Percentiles rank a stretch among this genome's conserved stretches.
These are phyloP conservation scores for Drosophila mimetica DNA, from an alignment of 2,888 invertebrate genomes.

Conservation along the genomic window DNA sequence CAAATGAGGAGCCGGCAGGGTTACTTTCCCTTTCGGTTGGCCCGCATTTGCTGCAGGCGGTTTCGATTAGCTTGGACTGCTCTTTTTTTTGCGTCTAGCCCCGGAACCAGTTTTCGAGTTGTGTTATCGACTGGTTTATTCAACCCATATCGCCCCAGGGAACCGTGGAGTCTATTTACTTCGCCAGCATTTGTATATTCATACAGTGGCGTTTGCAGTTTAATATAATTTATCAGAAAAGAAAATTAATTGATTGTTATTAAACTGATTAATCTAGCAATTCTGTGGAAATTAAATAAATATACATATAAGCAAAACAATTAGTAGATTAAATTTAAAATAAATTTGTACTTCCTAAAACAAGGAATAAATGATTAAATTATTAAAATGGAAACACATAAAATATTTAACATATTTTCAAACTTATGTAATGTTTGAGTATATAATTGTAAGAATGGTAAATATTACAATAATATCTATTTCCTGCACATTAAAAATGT, in stretches of 20 bases:
- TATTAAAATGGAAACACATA: too few relatives aligned
- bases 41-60: constrained; percentile 20
- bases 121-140: constrained; percentile 58
- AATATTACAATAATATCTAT: too few relatives aligned
- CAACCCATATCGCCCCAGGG: constrained; percentile 18
- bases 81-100: constrained; percentile 40
- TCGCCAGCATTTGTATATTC: background rate
- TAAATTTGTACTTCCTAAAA: too few relatives aligned
- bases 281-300: too few relatives aligned
- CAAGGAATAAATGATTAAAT: too few relatives aligned
- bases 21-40: constrained; percentile 60
- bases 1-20: constrained; percentile 29
- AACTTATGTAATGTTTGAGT: too few relatives aligned
- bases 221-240: background rate
- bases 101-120: constrained; percentile 60
- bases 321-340: too few relatives aligned
- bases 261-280: background rate
- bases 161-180: constrained; percentile 8
- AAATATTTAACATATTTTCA: too few relatives aligned
- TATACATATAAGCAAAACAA: too few relatives aligned
- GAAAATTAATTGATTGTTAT: background rate
- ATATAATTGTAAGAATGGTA: too few relatives aligned
- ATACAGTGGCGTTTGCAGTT: background rate
- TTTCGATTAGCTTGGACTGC: constrained; percentile 10
- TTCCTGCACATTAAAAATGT: too few relatives aligned